Percentiles rank a stretch among this genome's conserved stretches.
Conservation (phyloP, 2,888 invertebrate genomes). For the Stictocephala bisonia region DNA sequence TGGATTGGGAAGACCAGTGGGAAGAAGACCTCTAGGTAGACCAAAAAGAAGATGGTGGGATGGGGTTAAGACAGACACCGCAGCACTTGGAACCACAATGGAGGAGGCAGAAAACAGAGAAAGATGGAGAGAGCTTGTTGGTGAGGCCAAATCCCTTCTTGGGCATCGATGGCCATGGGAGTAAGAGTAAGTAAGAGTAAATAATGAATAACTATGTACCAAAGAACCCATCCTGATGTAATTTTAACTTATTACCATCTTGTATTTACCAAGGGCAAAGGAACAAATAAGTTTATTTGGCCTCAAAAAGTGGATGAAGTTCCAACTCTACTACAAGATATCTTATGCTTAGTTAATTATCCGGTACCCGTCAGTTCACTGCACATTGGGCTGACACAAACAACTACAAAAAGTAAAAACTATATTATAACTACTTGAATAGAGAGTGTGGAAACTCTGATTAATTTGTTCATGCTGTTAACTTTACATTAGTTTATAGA, state of each 20-base stretch:
- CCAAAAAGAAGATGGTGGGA: no score
- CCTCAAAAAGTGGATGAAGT: not conserved
- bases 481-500: not conserved
- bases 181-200: no score
- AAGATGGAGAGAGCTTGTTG: no score
- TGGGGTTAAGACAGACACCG: no score
- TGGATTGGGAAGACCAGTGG: no score
- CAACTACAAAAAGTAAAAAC: not conserved
- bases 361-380: not conserved
- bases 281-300: not conserved
- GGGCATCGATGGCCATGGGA: no score
- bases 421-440: not conserved
- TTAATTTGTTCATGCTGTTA: not conserved
- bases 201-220: no score
- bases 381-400: not conserved
- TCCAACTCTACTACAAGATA: not conserved
- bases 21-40: no score
- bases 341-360: not conserved
- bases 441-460: not conserved
- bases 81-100: no score
- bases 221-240: not conserved
- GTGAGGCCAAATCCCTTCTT: no score
- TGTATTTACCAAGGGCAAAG: not conserved
- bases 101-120: no score
- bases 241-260: not conserved